Conservation (phyloP, 2,113 vertebrate species). For the Oncorhynchus nerka region DNA sequence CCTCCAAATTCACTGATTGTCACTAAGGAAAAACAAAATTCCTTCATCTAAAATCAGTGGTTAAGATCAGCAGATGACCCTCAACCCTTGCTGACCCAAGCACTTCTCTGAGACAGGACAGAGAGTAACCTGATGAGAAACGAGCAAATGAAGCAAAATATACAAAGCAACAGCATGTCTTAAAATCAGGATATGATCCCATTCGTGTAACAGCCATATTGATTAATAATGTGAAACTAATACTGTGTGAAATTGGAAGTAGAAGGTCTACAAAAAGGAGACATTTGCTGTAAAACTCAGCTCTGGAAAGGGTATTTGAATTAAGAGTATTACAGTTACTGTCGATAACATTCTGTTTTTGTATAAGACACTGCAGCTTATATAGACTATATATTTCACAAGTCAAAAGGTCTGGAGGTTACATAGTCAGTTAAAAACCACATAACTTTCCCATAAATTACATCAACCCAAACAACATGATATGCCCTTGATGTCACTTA, state of each 20-base stretch:
- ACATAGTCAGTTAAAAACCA: background rate
- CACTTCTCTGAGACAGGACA: background rate
- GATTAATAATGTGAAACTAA: slow-evolving; percentile 15
- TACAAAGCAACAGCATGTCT: slow-evolving; percentile 12
- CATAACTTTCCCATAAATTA: background rate
- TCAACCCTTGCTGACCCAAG: background rate
- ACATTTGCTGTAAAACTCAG: background rate
- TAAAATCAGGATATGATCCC: slow-evolving; percentile 18
- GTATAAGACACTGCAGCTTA: slow-evolving; percentile 37
- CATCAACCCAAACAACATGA: background rate
- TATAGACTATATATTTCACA: slow-evolving; percentile 32
- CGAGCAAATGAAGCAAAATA: slow-evolving; percentile 26
- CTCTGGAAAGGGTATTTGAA: background rate
- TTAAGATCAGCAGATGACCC: slow-evolving; percentile 1
- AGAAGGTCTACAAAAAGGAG: background rate
- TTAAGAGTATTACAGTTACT: background rate
- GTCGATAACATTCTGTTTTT: background rate
- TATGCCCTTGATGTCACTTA: background rate
- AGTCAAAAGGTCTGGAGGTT: slow-evolving; percentile 6
- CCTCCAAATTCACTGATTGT: slow-evolving; percentile 7
- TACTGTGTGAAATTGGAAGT: slow-evolving; percentile 23
- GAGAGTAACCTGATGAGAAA: background rate
- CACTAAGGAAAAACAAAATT: background rate
- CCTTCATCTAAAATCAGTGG: background rate
- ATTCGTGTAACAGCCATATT: slow-evolving; percentile 34